Evolutionary conservation across 2,797 vertebrate genomes (phyloP), one percentile per base, ranked within the genome.

Genomic region (Cynopterus sphinx): DNA sequence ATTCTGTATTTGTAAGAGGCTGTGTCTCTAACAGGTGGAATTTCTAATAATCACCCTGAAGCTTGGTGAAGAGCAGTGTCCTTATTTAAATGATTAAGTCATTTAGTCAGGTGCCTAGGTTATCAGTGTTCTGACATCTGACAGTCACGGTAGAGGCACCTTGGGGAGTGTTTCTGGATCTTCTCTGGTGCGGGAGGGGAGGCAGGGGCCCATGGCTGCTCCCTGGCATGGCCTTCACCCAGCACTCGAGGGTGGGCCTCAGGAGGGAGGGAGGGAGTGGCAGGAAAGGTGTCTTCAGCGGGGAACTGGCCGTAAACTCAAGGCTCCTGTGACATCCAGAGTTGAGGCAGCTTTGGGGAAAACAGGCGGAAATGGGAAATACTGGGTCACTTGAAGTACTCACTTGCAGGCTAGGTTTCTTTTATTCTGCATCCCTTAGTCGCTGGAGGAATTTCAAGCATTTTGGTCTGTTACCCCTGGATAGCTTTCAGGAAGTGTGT

Each of bases 401-500:
- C 31, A 10, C 46, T 73, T 83, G 46, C 33, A 10, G 81, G 65
- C 53, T 53, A 43, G 87, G 31, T 57, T 46, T 55, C 63, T 43
- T 79, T 73, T 73, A 73, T 67, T 85, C 67, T 12, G 0, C 39
- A 31, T 49, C 8, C n/a, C 36, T 41, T 31, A 1, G 24, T 21
- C 75, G 55, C 61, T 31, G 21, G 87, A 92, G 73, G 73, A 33
- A 78, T 81, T 77, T 70, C n/a, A 22, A n/a, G 74, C n/a, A 46
- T 77, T 55, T 71, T 65, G 73, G 65, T 43, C 33, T 2, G 43
- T 86, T 31, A 11, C 11, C 33, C 33, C 24, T 33, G 41, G 6
- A 2, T 16, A 43, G 16, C 31, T 41, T 61, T 78, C 84, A 28
- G 93, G 70, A 78, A 51, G 49, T 39, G 6, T 49, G 4, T 57